A percentile compares a stretch with the other conserved stretches of the same genome.
phyloP scores from a whole-genome alignment of 2,888 invertebrate species.

The Maniola hyperantus region DNA sequence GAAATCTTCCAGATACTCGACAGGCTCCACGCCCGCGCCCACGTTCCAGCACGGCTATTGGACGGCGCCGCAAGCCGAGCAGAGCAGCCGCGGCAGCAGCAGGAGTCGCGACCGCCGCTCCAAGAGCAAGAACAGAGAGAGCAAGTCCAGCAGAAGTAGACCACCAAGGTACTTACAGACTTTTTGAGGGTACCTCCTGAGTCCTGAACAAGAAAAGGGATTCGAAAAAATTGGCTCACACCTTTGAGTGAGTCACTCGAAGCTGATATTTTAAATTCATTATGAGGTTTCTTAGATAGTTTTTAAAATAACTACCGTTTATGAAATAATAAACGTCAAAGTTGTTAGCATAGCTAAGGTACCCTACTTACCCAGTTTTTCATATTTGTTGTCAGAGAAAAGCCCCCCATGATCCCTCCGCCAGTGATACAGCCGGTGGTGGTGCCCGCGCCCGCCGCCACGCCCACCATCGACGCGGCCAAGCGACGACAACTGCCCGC shows the following conservation, averaged over 20 bases:
- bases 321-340: no score
- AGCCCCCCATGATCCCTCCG: conserved; percentile 59
- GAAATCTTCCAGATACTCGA: conserved; percentile 61
- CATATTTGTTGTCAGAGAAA: conserved; percentile 57
- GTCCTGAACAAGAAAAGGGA: no score
- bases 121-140: conserved; percentile 72
- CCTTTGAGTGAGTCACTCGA: no score
- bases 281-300: no score
- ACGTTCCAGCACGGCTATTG: conserved; percentile 77
- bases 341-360: no score
- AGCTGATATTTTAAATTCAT: no score
- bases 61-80: conserved; percentile 65
- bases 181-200: no score
- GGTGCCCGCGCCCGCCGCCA: conserved; percentile 51
- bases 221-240: no score
- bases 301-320: no score
- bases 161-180: conserved; percentile 52
- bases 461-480: conserved; percentile 87
- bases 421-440: conserved; percentile 66
- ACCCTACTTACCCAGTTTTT: no score
- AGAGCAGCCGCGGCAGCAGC: conserved; percentile 48
- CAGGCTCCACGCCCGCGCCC: conserved; percentile 57
- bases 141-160: conserved; percentile 57
- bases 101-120: conserved; percentile 61
- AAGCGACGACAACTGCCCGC: conserved; percentile 96